Percentiles rank a stretch among this genome's conserved stretches.
These are phyloP conservation scores for Aleiodes leptofemur DNA, from an alignment of 2,888 invertebrate species.

Conservation along the genomic window DNA sequence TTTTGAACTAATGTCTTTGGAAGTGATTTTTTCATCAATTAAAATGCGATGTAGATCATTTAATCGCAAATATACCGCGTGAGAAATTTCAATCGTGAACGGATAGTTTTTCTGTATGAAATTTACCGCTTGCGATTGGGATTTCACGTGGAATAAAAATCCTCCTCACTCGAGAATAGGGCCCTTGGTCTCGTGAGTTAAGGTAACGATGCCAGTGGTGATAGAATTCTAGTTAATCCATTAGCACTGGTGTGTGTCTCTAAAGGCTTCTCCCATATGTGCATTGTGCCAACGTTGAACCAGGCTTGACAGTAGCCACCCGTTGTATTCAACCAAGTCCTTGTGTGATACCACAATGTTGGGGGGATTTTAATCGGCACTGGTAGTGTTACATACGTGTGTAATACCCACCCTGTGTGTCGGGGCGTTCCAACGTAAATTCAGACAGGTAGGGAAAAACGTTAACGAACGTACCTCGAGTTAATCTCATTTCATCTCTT, in stretches of 20 bases:
- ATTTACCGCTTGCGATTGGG: too few species aligned
- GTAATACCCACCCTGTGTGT: background rate
- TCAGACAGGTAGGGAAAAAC: background rate
- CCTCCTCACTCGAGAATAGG: too few species aligned
- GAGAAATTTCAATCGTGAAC: too few species aligned
- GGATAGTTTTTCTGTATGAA: too few species aligned
- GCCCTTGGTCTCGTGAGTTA: conserved; percentile 4
- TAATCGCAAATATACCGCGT: too few species aligned
- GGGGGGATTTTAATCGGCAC: background rate
- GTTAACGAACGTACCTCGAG: conserved; percentile 12
- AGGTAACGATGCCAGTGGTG: conserved; percentile 5
- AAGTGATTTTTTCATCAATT: too few species aligned
- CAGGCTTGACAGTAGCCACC: conserved; percentile 40
- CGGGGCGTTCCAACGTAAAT: background rate
- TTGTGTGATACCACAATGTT: conserved; percentile 23
- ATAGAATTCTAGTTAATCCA: conserved; percentile 40
- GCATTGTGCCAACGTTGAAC: conserved; percentile 5
- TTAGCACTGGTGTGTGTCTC: conserved; percentile 29
- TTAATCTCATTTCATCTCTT: conserved; percentile 11
- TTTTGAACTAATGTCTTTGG: too few species aligned
- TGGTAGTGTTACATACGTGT: background rate
- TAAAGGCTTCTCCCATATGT: conserved; percentile 22
- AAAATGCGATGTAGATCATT: too few species aligned
- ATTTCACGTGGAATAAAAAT: too few species aligned
- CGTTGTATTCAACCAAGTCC: conserved; percentile 5